phyloP scores from a whole-genome alignment of 2,797 vertebrate genomes.

The Odontamblyopus rebecca region DNA sequence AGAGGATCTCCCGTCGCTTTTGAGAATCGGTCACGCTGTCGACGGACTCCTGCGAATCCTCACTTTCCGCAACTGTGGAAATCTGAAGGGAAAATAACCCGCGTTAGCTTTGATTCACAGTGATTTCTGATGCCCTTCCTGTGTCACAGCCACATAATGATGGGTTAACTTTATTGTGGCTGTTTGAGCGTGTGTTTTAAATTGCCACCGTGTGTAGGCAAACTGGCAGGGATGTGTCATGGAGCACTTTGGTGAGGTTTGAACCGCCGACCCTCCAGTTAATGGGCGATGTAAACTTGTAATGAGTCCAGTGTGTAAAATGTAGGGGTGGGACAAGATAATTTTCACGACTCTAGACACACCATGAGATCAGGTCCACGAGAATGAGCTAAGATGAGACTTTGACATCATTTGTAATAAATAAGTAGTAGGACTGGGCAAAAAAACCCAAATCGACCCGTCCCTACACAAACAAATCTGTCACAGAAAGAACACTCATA shows the following conservation, averaged over 20 bases:
- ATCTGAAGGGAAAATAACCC: slow-evolving; percentile 77
- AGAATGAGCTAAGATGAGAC: no score
- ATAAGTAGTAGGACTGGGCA: no score
- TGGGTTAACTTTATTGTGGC: not conserved
- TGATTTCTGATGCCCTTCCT: not conserved
- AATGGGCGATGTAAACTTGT: not conserved
- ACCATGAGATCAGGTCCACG: no score
- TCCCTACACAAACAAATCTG: no score
- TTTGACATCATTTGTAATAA: no score
- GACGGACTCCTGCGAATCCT: slow-evolving; percentile 98
- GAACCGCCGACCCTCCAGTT: not conserved
- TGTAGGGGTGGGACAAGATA: no score
- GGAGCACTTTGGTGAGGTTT: not conserved
- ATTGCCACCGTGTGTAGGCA: not conserved
- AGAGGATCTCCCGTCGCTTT: slow-evolving; percentile 98
- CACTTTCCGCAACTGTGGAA: slow-evolving; percentile 96
- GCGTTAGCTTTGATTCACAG: not conserved
- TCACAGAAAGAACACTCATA: no score
- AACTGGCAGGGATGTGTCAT: no score
- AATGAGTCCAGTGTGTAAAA: no score
- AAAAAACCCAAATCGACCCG: no score
- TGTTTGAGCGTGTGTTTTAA: no score
- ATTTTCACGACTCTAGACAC: no score
- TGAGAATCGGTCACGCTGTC: slow-evolving; percentile 98
- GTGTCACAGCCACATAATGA: not conserved